A percentile compares a stretch with the other conserved stretches of the same genome.
Evolutionary conservation across 2,888 invertebrate species (phyloP).

Genomic region (Pinctada fucata): DNA sequence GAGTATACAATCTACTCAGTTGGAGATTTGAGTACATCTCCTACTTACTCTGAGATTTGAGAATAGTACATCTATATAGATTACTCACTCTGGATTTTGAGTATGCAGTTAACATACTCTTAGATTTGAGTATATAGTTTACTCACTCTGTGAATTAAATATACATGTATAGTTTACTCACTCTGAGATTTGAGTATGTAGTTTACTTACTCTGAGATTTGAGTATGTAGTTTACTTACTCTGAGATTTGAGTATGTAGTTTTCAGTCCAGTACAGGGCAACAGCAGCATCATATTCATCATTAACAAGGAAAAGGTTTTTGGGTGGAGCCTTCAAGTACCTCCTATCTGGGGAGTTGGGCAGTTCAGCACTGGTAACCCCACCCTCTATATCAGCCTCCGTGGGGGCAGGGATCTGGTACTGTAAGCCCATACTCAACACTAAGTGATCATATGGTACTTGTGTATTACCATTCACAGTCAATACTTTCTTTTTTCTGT

Average conservation of each 20-base stretch:
- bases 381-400: constrained; percentile 59
- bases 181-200: constrained; percentile 61
- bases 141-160: background rate
- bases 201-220: constrained; percentile 60
- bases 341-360: constrained; percentile 63
- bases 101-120: background rate
- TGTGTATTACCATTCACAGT: constrained; percentile 67
- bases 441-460: constrained; percentile 76
- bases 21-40: too few relatives aligned
- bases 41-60: too few relatives aligned
- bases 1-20: too few relatives aligned
- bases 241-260: constrained; percentile 60
- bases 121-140: background rate
- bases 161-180: constrained; percentile 41
- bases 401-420: constrained; percentile 73
- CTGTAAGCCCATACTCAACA: constrained; percentile 75
- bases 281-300: constrained; percentile 74
- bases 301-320: constrained; percentile 73
- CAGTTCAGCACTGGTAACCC: constrained; percentile 55
- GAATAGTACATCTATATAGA: too few relatives aligned
- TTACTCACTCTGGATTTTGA: too few relatives aligned
- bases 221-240: constrained; percentile 60
- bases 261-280: constrained; percentile 70
- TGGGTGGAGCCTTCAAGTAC: constrained; percentile 61
- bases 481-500: constrained; percentile 73